Base-by-base conservation (phyloP, 2,113 vertebrate genomes). In the Scytalopus superciliaris region DNA sequence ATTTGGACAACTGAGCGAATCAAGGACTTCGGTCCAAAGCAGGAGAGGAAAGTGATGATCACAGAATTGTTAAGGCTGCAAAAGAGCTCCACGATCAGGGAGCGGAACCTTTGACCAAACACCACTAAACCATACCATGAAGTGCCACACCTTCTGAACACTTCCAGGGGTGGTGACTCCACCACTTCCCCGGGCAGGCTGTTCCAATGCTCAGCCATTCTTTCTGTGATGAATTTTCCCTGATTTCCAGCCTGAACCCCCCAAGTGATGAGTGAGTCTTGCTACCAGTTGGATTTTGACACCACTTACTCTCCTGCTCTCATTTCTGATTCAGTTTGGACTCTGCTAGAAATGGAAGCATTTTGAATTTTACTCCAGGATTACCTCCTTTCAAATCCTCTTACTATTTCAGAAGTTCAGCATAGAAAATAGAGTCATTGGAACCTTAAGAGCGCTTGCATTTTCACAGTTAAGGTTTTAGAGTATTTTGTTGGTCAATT, bases 1-100 rank as follows among this genome's bases (percentile, higher is more conserved):
- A 90, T 42, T 92, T 93, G 93, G 75, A 70, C 78, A 86, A 90
- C 87, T 64, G 47, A 90, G 52, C 60, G 72, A 95, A 84, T 94
- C 85, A 78, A 96, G 68, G 59, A 81, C 72, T 74, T 59, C 35
- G 70, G 35, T 37, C 47, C 62, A 37, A 84, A 94, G 62, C 31
- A 53, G 60, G 81, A 66, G 89, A 79, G 39, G 45, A 56, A 76
- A 31, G 11, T 21, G 50, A 18, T 44, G 44, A 23, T 19, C 70
- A 42, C 3, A 13, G 22, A 56, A 24, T 33, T 42, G 35, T 12
- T 17, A 35, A 56, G 17, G 63, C 56, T 63, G 49, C 21, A 5
- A 40, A 82, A 69, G 62, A 11, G 5, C 10, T 56, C 31, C 56
- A 33, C 19, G 47, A 40, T 42, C 9, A 19, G 31, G 23, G 53